Evolutionary conservation across 2,113 vertebrate genomes (phyloP).

Genomic region (Salvelinus sp.): DNA sequence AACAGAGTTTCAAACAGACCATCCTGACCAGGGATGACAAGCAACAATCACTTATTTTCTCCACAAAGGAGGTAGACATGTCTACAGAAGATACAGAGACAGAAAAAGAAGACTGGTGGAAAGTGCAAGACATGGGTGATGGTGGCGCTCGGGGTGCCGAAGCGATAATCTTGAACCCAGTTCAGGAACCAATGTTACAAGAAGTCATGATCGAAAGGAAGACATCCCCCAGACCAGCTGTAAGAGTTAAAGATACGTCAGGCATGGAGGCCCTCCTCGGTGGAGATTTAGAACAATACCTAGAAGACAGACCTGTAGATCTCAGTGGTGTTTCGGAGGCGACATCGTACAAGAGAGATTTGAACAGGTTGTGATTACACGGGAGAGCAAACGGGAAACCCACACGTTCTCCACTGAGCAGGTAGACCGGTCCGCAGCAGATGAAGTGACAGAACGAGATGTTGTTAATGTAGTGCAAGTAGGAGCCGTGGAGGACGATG

Average conservation of each 20-base stretch:
- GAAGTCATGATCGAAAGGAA: slow-evolving; percentile 52
- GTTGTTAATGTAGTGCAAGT: not conserved
- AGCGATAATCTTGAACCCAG: not conserved
- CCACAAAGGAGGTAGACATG: slow-evolving; percentile 8
- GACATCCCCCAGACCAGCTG: slow-evolving; percentile 32
- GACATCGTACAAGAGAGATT: slow-evolving; percentile 58
- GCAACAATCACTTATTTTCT: slow-evolving; percentile 47
- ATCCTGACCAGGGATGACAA: slow-evolving; percentile 43
- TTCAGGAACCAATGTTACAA: not conserved
- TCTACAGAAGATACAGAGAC: slow-evolving; percentile 9
- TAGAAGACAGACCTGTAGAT: slow-evolving; percentile 47
- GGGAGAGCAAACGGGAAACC: slow-evolving; percentile 83
- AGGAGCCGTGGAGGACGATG: slow-evolving; percentile 6
- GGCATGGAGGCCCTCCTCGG: slow-evolving; percentile 69
- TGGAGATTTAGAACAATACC: slow-evolving; percentile 66
- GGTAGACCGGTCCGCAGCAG: no score
- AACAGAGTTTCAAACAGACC: not conserved
- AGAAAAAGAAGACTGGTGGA: not conserved
- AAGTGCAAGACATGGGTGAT: not conserved
- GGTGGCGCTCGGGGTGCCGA: not conserved
- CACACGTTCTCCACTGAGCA: not conserved
- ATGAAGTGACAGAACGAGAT: not conserved
- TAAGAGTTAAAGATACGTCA: slow-evolving; percentile 56
- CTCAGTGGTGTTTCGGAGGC: slow-evolving; percentile 46
- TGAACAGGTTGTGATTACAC: slow-evolving; percentile 65